A percentile compares a stretch with the other conserved stretches of the same genome.
Conservation (phyloP, 2,888 invertebrate species). For the Andrena camellia region DNA sequence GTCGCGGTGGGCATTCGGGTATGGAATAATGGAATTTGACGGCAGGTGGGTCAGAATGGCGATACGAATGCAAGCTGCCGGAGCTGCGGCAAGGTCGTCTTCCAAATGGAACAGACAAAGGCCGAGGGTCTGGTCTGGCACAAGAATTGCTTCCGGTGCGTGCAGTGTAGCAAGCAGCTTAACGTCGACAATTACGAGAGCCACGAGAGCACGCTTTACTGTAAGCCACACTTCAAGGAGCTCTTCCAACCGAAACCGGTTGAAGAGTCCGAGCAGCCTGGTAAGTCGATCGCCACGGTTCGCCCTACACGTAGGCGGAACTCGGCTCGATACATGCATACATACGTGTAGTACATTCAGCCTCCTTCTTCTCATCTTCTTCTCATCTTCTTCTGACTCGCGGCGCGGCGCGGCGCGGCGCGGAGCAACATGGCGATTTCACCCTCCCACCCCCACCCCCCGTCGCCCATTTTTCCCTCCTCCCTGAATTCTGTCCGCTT, state of each 20-base stretch:
- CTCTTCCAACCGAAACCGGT: constrained; percentile 96
- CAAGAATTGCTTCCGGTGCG: constrained; percentile 97
- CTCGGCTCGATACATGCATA: constrained; percentile 38
- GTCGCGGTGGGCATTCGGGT: too few species aligned
- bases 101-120: constrained; percentile 98
- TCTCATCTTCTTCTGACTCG: too few species aligned
- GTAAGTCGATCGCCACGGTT: constrained; percentile 85
- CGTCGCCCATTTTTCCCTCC: too few species aligned
- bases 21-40: constrained; percentile 42
- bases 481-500: too few species aligned
- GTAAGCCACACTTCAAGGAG: constrained; percentile 97
- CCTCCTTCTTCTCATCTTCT: too few species aligned
- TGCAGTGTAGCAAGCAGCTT: constrained; percentile 96
- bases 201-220: constrained; percentile 95
- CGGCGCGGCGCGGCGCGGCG: too few species aligned
- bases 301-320: constrained; percentile 46
- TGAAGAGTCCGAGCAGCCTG: constrained; percentile 89
- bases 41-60: constrained; percentile 83
- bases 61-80: constrained; percentile 91
- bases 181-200: constrained; percentile 97
- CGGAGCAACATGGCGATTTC: constrained; percentile 1
- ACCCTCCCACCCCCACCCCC: too few species aligned
- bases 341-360: not conserved
- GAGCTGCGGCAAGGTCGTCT: constrained; percentile 95
- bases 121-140: constrained; percentile 97